Evolutionary conservation across 2,888 invertebrate species (phyloP), one percentile per base, ranked within the genome.

Genomic region (Netelia inedita): DNA sequence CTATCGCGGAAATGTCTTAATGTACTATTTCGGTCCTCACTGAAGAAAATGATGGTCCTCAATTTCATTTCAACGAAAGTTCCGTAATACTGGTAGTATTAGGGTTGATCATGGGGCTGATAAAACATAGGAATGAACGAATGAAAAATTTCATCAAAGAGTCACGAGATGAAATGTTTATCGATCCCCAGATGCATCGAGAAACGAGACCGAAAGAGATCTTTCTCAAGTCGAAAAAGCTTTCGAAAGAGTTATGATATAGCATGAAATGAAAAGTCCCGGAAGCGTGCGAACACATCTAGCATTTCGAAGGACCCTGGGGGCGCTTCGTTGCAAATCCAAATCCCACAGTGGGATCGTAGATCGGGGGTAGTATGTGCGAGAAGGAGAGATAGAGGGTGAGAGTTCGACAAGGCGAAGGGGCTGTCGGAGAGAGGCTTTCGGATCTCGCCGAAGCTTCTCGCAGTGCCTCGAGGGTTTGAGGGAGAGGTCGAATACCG

Each of bases 401-500:
- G 43, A 50, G 66, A 21, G 65, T n/a, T 41, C 59, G 66, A 66
- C 59, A 78, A 59, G 71, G 59, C 43, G 75, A 63, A 65, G 41
- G 61, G 53, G 74, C 69, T 74, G 14, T 50, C 19, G 9, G 19
- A 16, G 57, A 57, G 57, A 57, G 19, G 53, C 55, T 65, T 65
- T 71, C 57, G 65, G 79, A 53, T 68, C 46, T 73, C 57, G 21
- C 16, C 21, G 73, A 79, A 79, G 72, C 65, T 78, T 63, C 65
- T 69, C 53, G 68, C 69, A 68, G 59, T 72, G 79, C 81, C 74
- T 73, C 55, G 5, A 71, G 82, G 80, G 79, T 55, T 72, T 63
- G 57, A 61, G 81, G 72, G 57, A 53, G 63, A 79, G 87, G 82
- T 83, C 83, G 83, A 87, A 86, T 81, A 66, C 66, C 65, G 9